A percentile compares a stretch with the other conserved stretches of the same genome.
Conservation (phyloP, 2,797 vertebrate species). For the Pseudochromis fuscus region DNA sequence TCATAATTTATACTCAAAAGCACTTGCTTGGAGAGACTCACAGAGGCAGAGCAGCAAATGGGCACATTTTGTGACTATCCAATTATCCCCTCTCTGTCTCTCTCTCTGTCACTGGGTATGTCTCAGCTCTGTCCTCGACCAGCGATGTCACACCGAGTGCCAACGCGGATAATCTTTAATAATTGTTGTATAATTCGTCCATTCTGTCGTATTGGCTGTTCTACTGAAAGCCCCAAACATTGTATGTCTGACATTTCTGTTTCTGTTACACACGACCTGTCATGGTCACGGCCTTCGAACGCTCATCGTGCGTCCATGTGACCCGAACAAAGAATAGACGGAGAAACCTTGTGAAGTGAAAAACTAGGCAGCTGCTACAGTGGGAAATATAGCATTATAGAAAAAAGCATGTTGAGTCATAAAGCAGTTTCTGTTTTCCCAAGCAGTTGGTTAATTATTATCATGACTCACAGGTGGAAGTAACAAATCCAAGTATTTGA, state of each 20-base stretch:
- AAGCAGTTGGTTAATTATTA: background rate
- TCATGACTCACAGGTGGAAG: constrained; percentile 1
- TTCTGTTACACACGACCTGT: background rate
- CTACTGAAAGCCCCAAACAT: constrained; percentile 5
- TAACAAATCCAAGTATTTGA: too few species aligned
- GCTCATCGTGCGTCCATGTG: background rate
- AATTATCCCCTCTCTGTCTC: constrained; percentile 49
- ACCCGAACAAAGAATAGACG: background rate
- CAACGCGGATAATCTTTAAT: constrained; percentile 40
- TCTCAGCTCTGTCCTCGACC: constrained; percentile 42
- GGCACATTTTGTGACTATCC: constrained; percentile 74
- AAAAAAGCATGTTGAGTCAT: too few species aligned
- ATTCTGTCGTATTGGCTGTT: constrained; percentile 17
- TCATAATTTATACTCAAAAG: constrained; percentile 82
- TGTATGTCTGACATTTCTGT: background rate
- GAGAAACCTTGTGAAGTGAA: too few species aligned
- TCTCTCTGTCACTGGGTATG: constrained; percentile 18
- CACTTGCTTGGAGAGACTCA: constrained; percentile 71
- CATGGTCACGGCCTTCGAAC: background rate
- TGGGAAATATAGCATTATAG: background rate
- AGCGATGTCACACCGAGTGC: constrained; percentile 25
- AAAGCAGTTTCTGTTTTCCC: too few species aligned
- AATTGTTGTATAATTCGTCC: constrained; percentile 35
- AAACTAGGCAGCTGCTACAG: background rate
- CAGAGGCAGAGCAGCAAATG: constrained; percentile 74